A percentile compares a stretch with the other conserved stretches of the same genome.
phyloP scores from a whole-genome alignment of 2,113 vertebrate genomes.

The Apaloderma vittatum region DNA sequence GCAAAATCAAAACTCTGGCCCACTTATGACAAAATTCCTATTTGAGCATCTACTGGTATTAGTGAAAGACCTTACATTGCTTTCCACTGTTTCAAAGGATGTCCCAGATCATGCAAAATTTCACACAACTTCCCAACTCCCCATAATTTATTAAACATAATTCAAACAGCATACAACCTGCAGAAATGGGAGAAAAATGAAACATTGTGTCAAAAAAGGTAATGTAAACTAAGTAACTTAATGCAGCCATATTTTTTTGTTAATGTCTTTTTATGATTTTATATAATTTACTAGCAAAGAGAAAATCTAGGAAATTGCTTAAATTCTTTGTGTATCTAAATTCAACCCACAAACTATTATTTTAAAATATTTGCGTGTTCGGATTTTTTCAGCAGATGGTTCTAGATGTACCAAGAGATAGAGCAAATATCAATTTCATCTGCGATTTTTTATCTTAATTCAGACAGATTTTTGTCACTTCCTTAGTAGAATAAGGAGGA shows the following conservation, averaged over 20 bases:
- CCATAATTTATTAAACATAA: not conserved
- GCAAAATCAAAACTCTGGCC: not conserved
- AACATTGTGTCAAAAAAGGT: not conserved
- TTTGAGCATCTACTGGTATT: not conserved
- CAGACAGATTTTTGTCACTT: not conserved
- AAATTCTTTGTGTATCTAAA: not conserved
- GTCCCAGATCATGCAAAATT: not conserved
- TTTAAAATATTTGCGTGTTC: not conserved
- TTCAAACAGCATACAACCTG: not conserved
- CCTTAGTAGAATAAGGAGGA: not conserved
- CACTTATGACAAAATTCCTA: not conserved
- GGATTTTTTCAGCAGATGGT: not conserved
- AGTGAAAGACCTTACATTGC: not conserved
- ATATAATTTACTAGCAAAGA: not conserved
- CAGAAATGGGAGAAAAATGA: not conserved
- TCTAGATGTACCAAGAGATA: not conserved
- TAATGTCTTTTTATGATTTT: not conserved
- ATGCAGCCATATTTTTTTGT: not conserved
- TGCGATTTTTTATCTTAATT: not conserved
- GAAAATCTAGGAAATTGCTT: not conserved
- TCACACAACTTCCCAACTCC: not conserved
- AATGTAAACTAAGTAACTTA: not conserved
- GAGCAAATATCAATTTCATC: not conserved
- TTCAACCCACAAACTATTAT: not conserved
- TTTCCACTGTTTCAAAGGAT: not conserved